These are phyloP conservation scores for Pterostichus niger DNA, from an alignment of 2,888 invertebrate genomes.

Conservation along the genomic window DNA sequence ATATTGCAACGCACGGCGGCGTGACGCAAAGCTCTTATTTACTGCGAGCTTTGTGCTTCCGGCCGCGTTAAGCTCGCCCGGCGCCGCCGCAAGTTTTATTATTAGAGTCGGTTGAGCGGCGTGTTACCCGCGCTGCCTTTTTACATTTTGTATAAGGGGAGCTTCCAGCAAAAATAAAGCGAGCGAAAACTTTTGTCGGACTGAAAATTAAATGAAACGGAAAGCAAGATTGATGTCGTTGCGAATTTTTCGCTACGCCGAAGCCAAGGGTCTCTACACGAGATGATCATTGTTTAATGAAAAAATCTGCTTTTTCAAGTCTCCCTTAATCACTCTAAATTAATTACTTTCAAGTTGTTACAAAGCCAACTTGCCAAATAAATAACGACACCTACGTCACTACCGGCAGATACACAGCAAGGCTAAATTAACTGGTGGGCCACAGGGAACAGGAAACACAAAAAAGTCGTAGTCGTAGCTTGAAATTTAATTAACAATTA, in stretches of 20 bases:
- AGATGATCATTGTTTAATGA: constrained; percentile 64
- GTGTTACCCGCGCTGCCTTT: constrained; percentile 59
- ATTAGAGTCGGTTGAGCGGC: constrained; percentile 58
- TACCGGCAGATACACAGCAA: too few relatives aligned
- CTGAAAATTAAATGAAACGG: constrained; percentile 67
- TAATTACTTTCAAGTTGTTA: constrained; percentile 46
- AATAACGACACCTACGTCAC: not conserved
- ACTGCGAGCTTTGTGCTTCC: constrained; percentile 66
- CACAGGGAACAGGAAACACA: too few relatives aligned
- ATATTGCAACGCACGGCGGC: constrained; percentile 30
- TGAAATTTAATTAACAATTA: too few relatives aligned
- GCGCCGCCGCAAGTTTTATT: constrained; percentile 65
- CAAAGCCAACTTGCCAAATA: constrained; percentile 41
- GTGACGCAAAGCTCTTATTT: constrained; percentile 64
- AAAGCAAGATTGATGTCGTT: constrained; percentile 65
- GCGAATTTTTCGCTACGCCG: constrained; percentile 62
- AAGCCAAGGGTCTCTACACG: constrained; percentile 41
- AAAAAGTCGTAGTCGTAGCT: too few relatives aligned
- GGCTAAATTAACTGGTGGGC: too few relatives aligned
- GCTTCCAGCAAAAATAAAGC: constrained; percentile 57
- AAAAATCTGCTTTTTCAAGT: constrained; percentile 57
- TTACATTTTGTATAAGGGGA: constrained; percentile 66
- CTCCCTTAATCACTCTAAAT: constrained; percentile 43
- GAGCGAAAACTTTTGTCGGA: constrained; percentile 63
- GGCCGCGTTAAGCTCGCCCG: constrained; percentile 62